These are phyloP conservation scores for Scaptomyza reducta DNA, from an alignment of 2,888 invertebrate genomes.

Conservation along the genomic window DNA sequence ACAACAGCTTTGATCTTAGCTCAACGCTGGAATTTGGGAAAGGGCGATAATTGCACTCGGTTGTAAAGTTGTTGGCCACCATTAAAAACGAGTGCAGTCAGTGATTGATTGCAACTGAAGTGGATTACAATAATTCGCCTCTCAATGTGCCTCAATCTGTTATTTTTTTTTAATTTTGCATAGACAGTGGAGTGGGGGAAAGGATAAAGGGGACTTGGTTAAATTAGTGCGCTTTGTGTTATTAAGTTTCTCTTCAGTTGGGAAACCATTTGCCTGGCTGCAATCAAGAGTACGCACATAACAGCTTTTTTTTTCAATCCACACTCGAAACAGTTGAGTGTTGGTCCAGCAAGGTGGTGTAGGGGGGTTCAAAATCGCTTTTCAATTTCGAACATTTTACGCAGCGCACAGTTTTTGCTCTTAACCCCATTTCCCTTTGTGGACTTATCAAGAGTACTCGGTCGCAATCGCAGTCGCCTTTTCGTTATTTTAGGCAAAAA, in stretches of 20 bases:
- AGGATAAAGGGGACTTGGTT: conserved; percentile 2
- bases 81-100: conserved; percentile 40
- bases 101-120: conserved; percentile 49
- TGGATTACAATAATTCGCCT: conserved; percentile 54
- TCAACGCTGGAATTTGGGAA: background rate
- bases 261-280: conserved; percentile 50
- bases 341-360: background rate
- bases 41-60: conserved; percentile 51
- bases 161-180: background rate
- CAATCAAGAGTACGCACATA: conserved; percentile 70
- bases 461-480: conserved; percentile 43
- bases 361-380: conserved; percentile 42
- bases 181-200: background rate
- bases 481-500: conserved; percentile 61
- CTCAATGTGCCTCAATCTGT: conserved; percentile 16
- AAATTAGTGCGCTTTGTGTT: conserved; percentile 74
- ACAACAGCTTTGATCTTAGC: background rate
- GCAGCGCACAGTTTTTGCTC: conserved; percentile 45
- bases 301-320: conserved; percentile 47
- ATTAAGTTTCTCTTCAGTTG: conserved; percentile 70
- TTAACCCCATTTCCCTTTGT: conserved; percentile 62
- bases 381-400: conserved; percentile 64
- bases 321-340: background rate
- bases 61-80: conserved; percentile 26
- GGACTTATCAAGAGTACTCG: conserved; percentile 61